Conservation (phyloP, 2,797 vertebrate genomes). For the Eidolon dupreanum region DNA sequence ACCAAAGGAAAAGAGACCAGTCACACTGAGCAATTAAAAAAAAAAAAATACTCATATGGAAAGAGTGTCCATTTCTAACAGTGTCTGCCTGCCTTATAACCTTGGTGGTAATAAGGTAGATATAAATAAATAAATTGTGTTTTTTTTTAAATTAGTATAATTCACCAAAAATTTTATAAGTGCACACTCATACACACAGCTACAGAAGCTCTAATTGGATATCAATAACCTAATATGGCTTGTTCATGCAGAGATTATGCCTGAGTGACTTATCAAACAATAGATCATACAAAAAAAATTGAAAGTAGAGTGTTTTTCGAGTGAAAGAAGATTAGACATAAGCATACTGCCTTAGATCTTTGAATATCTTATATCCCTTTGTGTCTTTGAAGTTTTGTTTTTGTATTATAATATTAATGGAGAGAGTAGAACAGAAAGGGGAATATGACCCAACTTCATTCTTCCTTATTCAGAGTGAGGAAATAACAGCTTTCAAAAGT, state of each 20-base stretch:
- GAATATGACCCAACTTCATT: constrained; percentile 23
- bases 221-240: background rate
- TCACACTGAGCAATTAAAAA: background rate
- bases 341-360: constrained; percentile 30
- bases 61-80: background rate
- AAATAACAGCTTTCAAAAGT: constrained; percentile 56
- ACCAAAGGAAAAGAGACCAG: background rate
- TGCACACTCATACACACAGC: background rate
- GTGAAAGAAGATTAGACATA: background rate
- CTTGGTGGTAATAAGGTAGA: background rate
- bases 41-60: background rate
- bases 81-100: background rate
- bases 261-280: constrained; percentile 21
- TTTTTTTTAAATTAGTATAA: constrained; percentile 42
- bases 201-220: constrained; percentile 5
- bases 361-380: constrained; percentile 42
- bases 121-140: background rate
- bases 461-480: constrained; percentile 29
- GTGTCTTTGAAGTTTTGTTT: constrained; percentile 70
- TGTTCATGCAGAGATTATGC: background rate
- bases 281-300: background rate
- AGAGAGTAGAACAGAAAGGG: constrained; percentile 31
- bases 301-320: constrained; percentile 31
- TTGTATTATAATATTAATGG: constrained; percentile 61
- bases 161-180: background rate